Evolutionary conservation across 92 coral and sea anemone species (phyloP).

Genomic region (Palythoa caribaeorum): DNA sequence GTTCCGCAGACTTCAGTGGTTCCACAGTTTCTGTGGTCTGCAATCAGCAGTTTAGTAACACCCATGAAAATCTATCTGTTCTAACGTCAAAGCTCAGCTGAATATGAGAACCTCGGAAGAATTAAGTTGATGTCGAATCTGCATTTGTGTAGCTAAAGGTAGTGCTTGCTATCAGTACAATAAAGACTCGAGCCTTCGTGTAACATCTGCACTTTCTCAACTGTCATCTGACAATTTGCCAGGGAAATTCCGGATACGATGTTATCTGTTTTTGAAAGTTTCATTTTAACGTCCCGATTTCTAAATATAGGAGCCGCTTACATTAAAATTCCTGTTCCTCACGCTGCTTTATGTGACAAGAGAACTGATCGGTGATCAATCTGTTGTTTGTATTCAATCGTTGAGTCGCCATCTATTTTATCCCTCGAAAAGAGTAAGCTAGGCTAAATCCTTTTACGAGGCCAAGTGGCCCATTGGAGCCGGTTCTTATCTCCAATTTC

Average conservation of each 20-base stretch:
- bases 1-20: too few relatives aligned
- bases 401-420: conserved; percentile 1
- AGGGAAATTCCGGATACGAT: background rate
- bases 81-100: conserved; percentile 19
- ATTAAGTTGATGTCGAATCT: conserved; percentile 2
- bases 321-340: background rate
- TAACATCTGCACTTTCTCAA: background rate
- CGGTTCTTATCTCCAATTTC: too few relatives aligned
- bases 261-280: background rate
- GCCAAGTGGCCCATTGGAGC: too few relatives aligned
- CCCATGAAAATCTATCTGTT: conserved; percentile 4
- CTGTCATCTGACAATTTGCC: conserved; percentile 4
- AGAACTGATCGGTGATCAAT: conserved; percentile 21
- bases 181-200: conserved; percentile 1
- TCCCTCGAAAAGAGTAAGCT: background rate
- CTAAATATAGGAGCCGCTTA: conserved; percentile 1
- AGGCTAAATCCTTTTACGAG: too few relatives aligned
- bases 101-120: conserved; percentile 11
- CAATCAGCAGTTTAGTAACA: too few relatives aligned
- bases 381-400: background rate
- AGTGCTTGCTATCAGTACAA: background rate
- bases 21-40: too few relatives aligned
- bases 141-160: conserved; percentile 6
- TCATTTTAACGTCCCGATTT: conserved; percentile 2
- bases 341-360: conserved; percentile 4